Base-by-base conservation (phyloP, 2,888 invertebrate genomes). In the Meteorus cinctellus region DNA sequence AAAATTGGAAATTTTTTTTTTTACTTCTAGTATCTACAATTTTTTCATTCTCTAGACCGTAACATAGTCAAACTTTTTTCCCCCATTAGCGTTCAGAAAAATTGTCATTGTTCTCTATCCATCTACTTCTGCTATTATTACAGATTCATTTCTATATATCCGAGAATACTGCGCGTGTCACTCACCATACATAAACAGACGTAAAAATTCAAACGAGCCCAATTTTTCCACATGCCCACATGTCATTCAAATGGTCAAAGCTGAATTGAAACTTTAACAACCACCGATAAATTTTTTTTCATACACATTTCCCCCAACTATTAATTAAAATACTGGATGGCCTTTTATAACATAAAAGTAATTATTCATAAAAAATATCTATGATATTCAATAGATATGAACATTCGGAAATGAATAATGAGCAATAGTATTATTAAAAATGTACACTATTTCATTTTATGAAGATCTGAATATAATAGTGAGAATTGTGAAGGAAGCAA, bases 61-160 rank as follows among this genome's bases (percentile, higher is more conserved):
- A 45, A 41, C 66, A 45, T 19, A 60, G 45, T 68, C 67, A 69
- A 69, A 69, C 74, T 74, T 74, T 71, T 48, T 55, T 19, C 8
- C 55, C 8, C 55, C 51, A 27, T 14, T 34, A 24, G 14, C 60
- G 14, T 19, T 29, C 19, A 27, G 48, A 34, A 41, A 48, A 55
- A 55, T 69, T 68, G 29, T 60, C 63, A 48, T n/a, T 69, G 34
- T 63, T 36, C 24, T 68, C 60, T 63, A 62, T 55, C 63, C 36
- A 68, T 31, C 29, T 8, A 31, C 36, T 62, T 27, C 29, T 10
- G 48, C 14, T 45, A 19, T 36, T 41, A 24, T 36, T 41, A 24
- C 36, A 24, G 12, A 29, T 69, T 55, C 34, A 55, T 51, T 34
- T 19, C 10, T 45, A 34, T 34, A 69, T n/a, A 48, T 51, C 55